A percentile compares a stretch with the other conserved stretches of the same genome.
These are phyloP conservation scores for Semnopithecus entellus DNA, from an alignment of 2,113 vertebrate species.

Conservation along the genomic window DNA sequence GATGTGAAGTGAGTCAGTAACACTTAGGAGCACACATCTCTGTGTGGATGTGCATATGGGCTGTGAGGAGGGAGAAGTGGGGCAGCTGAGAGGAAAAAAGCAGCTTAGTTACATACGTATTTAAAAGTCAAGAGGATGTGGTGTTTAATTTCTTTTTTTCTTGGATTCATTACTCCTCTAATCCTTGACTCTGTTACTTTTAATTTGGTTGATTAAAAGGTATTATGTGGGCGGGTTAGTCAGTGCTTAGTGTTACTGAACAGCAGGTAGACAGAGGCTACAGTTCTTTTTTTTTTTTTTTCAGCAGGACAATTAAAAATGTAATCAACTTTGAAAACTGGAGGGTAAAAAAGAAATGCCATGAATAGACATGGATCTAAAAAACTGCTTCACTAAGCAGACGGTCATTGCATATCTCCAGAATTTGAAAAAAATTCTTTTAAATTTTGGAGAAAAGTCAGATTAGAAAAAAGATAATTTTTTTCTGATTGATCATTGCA, in stretches of 20 bases:
- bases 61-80: neutral
- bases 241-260: constrained; percentile 34
- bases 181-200: constrained; percentile 69
- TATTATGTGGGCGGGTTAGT: constrained; percentile 35
- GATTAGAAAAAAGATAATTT: constrained; percentile 64
- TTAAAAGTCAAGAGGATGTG: constrained; percentile 64
- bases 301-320: constrained; percentile 71
- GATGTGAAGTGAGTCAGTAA: neutral
- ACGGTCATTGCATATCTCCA: constrained; percentile 27
- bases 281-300: constrained; percentile 57
- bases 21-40: neutral
- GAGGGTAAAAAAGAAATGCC: constrained; percentile 49
- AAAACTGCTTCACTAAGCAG: constrained; percentile 36
- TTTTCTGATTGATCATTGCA: constrained; percentile 76
- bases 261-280: constrained; percentile 36
- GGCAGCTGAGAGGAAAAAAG: constrained; percentile 3
- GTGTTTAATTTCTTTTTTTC: constrained; percentile 42
- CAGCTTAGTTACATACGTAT: constrained; percentile 47
- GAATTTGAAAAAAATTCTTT: constrained; percentile 56
- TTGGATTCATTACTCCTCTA: constrained; percentile 48
- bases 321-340: constrained; percentile 62
- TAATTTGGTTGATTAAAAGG: constrained; percentile 69
- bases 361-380: constrained; percentile 33
- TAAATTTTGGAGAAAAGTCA: constrained; percentile 58
- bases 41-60: neutral